Base-by-base conservation (phyloP, 2,888 invertebrate species). In the Chaitophorus viminalis region DNA sequence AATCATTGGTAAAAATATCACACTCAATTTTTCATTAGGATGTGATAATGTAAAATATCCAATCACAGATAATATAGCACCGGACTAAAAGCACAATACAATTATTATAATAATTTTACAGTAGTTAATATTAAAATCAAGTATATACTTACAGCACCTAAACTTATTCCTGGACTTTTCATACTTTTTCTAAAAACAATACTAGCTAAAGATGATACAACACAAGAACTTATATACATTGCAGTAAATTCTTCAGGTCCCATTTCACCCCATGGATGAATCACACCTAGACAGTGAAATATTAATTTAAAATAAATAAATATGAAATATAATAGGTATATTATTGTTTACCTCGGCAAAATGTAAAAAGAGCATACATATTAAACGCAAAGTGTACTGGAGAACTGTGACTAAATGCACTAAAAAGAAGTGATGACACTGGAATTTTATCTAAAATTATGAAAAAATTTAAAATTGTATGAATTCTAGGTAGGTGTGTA, bases 361-460 rank as follows among this genome's bases (percentile, higher is more conserved):
- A 98, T 91, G 95, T 96, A 91, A 97, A 96, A 46, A 99, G 92
- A 74, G 98, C 99, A 92, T 96, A 98, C 99, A 99, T 99, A 92
- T 99, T 99, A 85, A 96, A 95, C 90, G 95, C 94, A 89, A 99
- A 93, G 92, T 99, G 99, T 89, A 97, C 92, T 68, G 94, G 92
- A 1, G 96, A 96, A 91, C 95, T 95, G 91, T 99, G 99, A 90
- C 98, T 99, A 92, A 99, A 99, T 60, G 96, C 96, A n/a, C 97
- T 97, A 8, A 98, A 92, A 82, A 98, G 91, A 97, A 99, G 97
- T 6, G 99, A 97, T 92, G 95, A 93, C 91, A 96, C 97, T 81
- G 95, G 92, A 89, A 93, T 93, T 91, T 93, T 95, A 96, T 91
- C 75, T 92, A 92, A 82, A 89, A 90, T 89, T 29, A 68, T 4